phyloP scores from a whole-genome alignment of 2,113 vertebrate species.

The Aspidoscelis tigris region DNA sequence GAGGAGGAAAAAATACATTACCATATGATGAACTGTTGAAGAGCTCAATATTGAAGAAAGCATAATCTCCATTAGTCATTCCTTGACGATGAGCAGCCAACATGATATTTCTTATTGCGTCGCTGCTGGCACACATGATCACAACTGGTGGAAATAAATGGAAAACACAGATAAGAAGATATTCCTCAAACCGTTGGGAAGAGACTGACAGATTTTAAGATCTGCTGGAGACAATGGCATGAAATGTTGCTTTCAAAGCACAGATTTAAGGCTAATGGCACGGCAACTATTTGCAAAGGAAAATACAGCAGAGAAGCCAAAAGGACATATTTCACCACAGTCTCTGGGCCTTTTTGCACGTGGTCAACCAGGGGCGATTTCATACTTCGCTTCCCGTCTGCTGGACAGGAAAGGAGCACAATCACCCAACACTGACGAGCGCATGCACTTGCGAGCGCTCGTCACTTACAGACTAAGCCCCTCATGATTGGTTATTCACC shows the following conservation, averaged over 20 bases:
- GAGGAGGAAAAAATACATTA: slow-evolving; percentile 62
- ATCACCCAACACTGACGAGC: too few relatives aligned
- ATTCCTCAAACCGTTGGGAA: slow-evolving; percentile 53
- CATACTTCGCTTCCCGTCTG: too few relatives aligned
- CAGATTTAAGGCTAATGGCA: slow-evolving; percentile 20
- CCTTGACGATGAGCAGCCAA: slow-evolving; percentile 87
- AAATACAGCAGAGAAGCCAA: slow-evolving; percentile 5
- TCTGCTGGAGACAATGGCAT: slow-evolving; percentile 52
- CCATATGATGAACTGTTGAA: slow-evolving; percentile 96
- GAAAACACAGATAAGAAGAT: slow-evolving; percentile 62
- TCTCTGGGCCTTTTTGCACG: neutral
- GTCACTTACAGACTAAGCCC: too few relatives aligned
- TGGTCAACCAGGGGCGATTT: too few relatives aligned
- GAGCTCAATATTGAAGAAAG: slow-evolving; percentile 98
- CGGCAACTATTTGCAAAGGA: neutral
- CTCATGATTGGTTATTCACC: too few relatives aligned
- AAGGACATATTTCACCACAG: neutral
- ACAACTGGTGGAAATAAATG: slow-evolving; percentile 82
- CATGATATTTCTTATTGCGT: slow-evolving; percentile 91
- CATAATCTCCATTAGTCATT: slow-evolving; percentile 87
- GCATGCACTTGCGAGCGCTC: too few relatives aligned
- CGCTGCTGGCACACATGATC: slow-evolving; percentile 91
- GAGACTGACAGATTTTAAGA: slow-evolving; percentile 40
- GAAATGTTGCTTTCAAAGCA: slow-evolving; percentile 31
- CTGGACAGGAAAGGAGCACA: too few relatives aligned